A percentile compares a stretch with the other conserved stretches of the same genome.
Evolutionary conservation across 2,113 vertebrate genomes (phyloP).

Genomic region (Aramus guarauna): DNA sequence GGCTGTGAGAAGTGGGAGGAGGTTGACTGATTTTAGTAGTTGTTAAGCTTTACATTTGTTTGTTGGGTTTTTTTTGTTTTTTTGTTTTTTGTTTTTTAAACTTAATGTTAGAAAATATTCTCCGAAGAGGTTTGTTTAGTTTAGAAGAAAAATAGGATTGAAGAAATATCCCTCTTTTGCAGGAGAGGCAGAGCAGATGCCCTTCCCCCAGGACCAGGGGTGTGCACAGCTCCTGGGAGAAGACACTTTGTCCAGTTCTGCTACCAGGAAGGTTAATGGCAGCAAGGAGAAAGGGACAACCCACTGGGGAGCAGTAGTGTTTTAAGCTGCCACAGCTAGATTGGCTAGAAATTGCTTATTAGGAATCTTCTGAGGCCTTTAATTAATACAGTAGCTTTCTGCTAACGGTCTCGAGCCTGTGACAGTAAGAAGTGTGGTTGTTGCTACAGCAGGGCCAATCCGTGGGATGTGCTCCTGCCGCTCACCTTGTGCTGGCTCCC

Average conservation of each 20-base stretch:
- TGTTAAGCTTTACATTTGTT: neutral
- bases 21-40: neutral
- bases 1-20: neutral
- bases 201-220: too few relatives aligned
- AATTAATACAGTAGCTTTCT: conserved; percentile 35
- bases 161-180: neutral
- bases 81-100: too few relatives aligned
- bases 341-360: conserved; percentile 35
- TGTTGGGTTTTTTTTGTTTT: accelerated
- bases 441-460: neutral
- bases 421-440: neutral
- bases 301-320: neutral
- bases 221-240: neutral
- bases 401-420: neutral
- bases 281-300: neutral
- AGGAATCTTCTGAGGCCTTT: conserved; percentile 34
- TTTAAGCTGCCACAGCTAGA: neutral
- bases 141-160: neutral
- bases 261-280: neutral
- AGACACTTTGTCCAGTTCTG: neutral
- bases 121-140: neutral
- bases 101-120: neutral
- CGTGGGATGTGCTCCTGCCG: neutral
- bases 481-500: neutral
- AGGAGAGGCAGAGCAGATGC: neutral